phyloP scores from a whole-genome alignment of 2,113 vertebrate species.

The Forbesichthys papilliferus region DNA sequence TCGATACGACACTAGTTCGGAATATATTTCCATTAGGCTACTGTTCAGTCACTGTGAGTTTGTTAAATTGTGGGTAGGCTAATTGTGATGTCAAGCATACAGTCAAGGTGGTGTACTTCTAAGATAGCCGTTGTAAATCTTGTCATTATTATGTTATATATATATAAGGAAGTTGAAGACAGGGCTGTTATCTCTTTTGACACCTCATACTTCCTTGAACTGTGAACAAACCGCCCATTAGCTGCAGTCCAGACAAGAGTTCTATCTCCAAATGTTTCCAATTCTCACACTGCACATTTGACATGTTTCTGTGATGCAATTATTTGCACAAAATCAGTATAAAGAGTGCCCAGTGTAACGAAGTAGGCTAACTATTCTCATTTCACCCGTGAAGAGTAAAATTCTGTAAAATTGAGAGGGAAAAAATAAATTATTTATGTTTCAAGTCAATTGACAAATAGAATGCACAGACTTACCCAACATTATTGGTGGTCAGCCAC shows the following conservation, averaged over 20 bases:
- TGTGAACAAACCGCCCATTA: slow-evolving; percentile 49
- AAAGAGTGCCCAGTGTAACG: too few species aligned
- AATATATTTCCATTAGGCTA: too few species aligned
- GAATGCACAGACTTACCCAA: slow-evolving; percentile 55
- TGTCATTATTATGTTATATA: slow-evolving; percentile 59
- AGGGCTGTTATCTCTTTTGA: slow-evolving; percentile 50
- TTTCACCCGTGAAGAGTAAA: slow-evolving; percentile 30
- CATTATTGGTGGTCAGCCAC: slow-evolving; percentile 25
- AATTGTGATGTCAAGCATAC: background rate
- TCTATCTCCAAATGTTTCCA: background rate
- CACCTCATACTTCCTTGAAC: slow-evolving; percentile 64
- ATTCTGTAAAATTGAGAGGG: slow-evolving; percentile 22
- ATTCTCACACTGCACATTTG: background rate
- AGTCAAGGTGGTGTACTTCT: background rate
- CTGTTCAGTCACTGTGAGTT: too few species aligned
- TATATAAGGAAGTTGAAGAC: slow-evolving; percentile 81
- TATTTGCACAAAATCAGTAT: too few species aligned
- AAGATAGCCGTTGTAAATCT: background rate
- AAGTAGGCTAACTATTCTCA: slow-evolving; percentile 12
- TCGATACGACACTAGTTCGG: too few species aligned
- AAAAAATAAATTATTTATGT: background rate
- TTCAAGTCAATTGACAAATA: slow-evolving; percentile 22
- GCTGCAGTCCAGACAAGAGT: slow-evolving; percentile 35
- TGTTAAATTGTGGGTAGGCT: background rate
- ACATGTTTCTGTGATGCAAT: too few species aligned